Evolutionary conservation across 2,888 invertebrate species (phyloP).

Genomic region (Andricus quercusramuli): DNA sequence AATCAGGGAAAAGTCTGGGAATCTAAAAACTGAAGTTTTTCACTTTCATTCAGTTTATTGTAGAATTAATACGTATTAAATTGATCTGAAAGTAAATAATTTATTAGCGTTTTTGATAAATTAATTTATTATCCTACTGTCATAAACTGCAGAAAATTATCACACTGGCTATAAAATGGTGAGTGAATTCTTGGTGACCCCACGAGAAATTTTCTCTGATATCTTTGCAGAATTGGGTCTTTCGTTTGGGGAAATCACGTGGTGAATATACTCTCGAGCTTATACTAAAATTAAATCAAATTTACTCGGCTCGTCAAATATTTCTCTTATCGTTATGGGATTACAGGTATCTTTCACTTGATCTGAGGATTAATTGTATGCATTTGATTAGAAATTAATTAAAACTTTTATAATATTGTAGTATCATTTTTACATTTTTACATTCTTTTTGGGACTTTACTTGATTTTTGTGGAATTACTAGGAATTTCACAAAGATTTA

Average conservation of each 20-base stretch:
- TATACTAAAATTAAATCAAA: slow-evolving; percentile 35
- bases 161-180: neutral
- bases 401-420: too few relatives aligned
- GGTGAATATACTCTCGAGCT: slow-evolving; percentile 28
- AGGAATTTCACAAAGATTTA: too few relatives aligned
- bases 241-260: slow-evolving; percentile 29
- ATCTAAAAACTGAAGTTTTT: too few relatives aligned
- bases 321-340: slow-evolving; percentile 17
- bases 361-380: slow-evolving; percentile 7
- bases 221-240: slow-evolving; percentile 4
- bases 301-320: slow-evolving; percentile 26
- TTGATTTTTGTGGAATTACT: too few relatives aligned
- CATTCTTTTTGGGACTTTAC: too few relatives aligned
- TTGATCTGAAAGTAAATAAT: neutral
- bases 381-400: neutral
- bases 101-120: neutral
- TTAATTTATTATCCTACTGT: neutral
- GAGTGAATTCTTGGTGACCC: neutral
- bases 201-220: slow-evolving; percentile 16
- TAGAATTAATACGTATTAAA: too few relatives aligned
- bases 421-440: too few relatives aligned
- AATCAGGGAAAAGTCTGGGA: too few relatives aligned
- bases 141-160: neutral
- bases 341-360: slow-evolving; percentile 3
- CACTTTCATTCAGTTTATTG: too few relatives aligned